Percentiles rank a stretch among this genome's conserved stretches.
phyloP scores from a whole-genome alignment of 2,113 vertebrate species.

The Hassar affinis region DNA sequence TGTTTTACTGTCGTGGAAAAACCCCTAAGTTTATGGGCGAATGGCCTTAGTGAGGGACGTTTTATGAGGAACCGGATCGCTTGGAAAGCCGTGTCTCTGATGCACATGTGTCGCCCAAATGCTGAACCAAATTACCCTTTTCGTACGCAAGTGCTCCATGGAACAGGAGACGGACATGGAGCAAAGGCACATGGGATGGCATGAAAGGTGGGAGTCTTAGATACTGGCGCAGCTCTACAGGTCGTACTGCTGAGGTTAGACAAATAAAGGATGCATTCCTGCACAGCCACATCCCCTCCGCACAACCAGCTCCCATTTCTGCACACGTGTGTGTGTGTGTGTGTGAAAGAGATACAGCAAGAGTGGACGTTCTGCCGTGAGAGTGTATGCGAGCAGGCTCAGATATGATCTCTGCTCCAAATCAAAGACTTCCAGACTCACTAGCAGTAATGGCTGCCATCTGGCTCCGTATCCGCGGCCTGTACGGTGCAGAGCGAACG shows the following conservation, averaged over 20 bases:
- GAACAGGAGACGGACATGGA: slow-evolving; percentile 40
- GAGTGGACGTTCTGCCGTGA: slow-evolving; percentile 25
- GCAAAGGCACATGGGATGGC: slow-evolving; percentile 44
- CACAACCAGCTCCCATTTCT: slow-evolving; percentile 36
- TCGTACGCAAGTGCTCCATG: slow-evolving; percentile 32
- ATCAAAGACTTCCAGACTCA: slow-evolving; percentile 71
- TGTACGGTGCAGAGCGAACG: slow-evolving; percentile 49
- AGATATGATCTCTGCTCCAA: slow-evolving; percentile 64
- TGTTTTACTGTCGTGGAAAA: slow-evolving; percentile 15
- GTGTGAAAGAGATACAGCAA: slow-evolving; percentile 26
- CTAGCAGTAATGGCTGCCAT: slow-evolving; percentile 66
- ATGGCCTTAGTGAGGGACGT: not conserved
- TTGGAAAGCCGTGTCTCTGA: not conserved
- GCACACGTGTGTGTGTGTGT: slow-evolving; percentile 29
- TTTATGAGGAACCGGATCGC: not conserved
- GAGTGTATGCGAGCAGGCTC: slow-evolving; percentile 16
- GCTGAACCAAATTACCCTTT: slow-evolving; percentile 1
- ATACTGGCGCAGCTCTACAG: slow-evolving; percentile 32
- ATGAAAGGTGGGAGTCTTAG: slow-evolving; percentile 56
- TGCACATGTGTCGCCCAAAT: slow-evolving; percentile 20
- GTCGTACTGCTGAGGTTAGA: slow-evolving; percentile 61
- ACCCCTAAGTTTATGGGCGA: not conserved
- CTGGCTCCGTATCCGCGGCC: slow-evolving; percentile 57
- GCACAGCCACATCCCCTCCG: slow-evolving; percentile 62
- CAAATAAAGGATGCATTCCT: slow-evolving; percentile 70